Evolutionary conservation across 2,113 vertebrate genomes (phyloP), one percentile per base, ranked within the genome.

Genomic region (Lanius collurio): DNA sequence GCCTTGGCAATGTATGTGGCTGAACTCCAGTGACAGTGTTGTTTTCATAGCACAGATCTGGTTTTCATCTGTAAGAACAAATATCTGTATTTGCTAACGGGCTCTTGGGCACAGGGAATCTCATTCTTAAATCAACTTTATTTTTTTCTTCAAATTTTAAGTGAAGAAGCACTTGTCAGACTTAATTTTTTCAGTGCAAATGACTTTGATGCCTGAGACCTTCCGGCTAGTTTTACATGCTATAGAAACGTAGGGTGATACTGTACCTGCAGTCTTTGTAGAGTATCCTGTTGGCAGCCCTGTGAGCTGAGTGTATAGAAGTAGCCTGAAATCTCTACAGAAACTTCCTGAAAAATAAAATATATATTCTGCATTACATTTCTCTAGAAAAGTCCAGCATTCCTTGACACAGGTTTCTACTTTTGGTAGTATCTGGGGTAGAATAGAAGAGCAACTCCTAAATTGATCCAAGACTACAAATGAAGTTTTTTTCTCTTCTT

Each of bases 61-160:
- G 3, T 91, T 89, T 91, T 83, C 67, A 50, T 87, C 53, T 77
- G 1, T 57, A 50, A 76, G 69, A 84, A 84, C 31, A 93, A 86
- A 64, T 30, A n/a, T 37, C 74, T 85, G 27, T 69, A 12, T 82
- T 89, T 93, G 14, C 65, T 93, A 87, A 87, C 37, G 24, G 62
- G 21, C 56, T 92, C 21, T 82, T 37, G 77, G 56, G 28, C 44
- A 35, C 8, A 73, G n/a, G 9, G 20, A 68, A 56, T 82, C 28
- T 85, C 26, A 53, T 82, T 87, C 50, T 80, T 85, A 83, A 90
- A 85, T 62, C 56, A 87, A 26, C 42, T 33, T 8, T 57, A 18
- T 69, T 95, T 92, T 92, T 57, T 78, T 84, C 53, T 78, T 95
- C 60, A 79, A 64, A 87, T 71, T 93, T 90, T 82, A 87, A 91